Evolutionary conservation across 2,113 vertebrate species (phyloP).

Genomic region (Callocephalon fimbriatum): DNA sequence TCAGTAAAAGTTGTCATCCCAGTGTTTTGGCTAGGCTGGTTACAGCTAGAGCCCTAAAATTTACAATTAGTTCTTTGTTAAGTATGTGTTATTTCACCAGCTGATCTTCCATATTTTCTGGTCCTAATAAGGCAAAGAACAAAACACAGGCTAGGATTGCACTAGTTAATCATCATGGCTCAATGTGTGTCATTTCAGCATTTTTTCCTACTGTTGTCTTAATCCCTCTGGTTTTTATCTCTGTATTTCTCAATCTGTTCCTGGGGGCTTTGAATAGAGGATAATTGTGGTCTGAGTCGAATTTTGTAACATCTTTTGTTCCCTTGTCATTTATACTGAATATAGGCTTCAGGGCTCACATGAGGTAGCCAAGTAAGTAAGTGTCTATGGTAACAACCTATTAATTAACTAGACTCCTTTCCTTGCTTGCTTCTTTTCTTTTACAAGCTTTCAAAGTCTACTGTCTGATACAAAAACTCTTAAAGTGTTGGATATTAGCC

Average conservation of each 20-base stretch:
- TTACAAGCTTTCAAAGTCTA: not conserved
- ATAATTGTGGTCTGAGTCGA: conserved; percentile 31
- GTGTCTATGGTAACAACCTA: not conserved
- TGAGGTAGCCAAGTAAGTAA: not conserved
- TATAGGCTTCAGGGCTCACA: not conserved
- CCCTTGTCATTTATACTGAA: not conserved
- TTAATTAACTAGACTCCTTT: not conserved
- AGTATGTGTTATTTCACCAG: not conserved
- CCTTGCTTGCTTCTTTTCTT: not conserved
- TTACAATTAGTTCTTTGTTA: not conserved
- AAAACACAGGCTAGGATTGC: not conserved
- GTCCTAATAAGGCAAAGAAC: not conserved
- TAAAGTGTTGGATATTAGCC: not conserved
- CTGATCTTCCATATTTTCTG: not conserved
- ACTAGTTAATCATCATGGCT: not conserved
- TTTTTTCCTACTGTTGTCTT: not conserved
- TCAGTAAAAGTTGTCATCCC: not conserved
- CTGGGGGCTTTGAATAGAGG: not conserved
- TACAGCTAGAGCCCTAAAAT: not conserved
- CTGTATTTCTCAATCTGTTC: conserved; percentile 25
- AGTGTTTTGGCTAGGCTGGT: not conserved
- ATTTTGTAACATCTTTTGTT: conserved; percentile 48
- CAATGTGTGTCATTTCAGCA: not conserved
- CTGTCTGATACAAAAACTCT: not conserved
- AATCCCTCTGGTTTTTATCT: not conserved